Evolutionary conservation across 2,113 vertebrate species (phyloP).

Genomic region (Limanda limanda): DNA sequence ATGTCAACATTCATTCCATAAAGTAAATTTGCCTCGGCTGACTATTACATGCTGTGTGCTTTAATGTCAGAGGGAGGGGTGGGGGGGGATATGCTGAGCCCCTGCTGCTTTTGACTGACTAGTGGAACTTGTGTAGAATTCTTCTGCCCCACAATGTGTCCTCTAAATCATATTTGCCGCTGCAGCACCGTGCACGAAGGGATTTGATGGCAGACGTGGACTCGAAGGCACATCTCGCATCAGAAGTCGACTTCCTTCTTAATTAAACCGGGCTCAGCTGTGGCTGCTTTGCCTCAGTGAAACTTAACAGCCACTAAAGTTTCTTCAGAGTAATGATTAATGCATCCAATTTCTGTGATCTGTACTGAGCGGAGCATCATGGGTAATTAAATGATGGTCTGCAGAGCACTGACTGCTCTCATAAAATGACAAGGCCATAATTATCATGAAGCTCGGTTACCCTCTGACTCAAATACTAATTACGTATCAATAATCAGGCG

Average conservation of each 20-base stretch:
- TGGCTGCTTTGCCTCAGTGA: conserved; percentile 53
- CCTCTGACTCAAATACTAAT: conserved; percentile 65
- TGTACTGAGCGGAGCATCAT: conserved; percentile 65
- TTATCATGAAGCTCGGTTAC: conserved; percentile 64
- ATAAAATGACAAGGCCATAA: conserved; percentile 68
- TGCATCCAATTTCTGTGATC: conserved; percentile 73
- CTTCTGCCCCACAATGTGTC: background rate
- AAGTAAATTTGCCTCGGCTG: conserved; percentile 53
- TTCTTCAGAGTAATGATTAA: conserved; percentile 75
- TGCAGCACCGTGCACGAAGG: conserved; percentile 19
- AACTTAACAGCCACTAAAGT: conserved; percentile 66
- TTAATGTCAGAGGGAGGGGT: conserved; percentile 13
- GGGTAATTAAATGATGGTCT: conserved; percentile 74
- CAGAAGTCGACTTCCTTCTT: conserved; percentile 61
- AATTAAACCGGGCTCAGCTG: conserved; percentile 70
- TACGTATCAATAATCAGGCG: conserved; percentile 57
- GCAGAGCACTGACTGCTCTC: conserved; percentile 57
- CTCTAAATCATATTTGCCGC: conserved; percentile 38
- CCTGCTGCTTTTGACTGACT: conserved; percentile 26
- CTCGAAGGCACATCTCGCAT: conserved; percentile 59
- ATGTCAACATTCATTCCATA: conserved; percentile 58
- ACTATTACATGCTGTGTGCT: conserved; percentile 32
- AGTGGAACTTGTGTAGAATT: background rate
- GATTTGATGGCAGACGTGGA: conserved; percentile 52
- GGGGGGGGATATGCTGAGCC: conserved; percentile 9